Conservation (phyloP, 2,888 invertebrate species). For the Philereme transversata region DNA sequence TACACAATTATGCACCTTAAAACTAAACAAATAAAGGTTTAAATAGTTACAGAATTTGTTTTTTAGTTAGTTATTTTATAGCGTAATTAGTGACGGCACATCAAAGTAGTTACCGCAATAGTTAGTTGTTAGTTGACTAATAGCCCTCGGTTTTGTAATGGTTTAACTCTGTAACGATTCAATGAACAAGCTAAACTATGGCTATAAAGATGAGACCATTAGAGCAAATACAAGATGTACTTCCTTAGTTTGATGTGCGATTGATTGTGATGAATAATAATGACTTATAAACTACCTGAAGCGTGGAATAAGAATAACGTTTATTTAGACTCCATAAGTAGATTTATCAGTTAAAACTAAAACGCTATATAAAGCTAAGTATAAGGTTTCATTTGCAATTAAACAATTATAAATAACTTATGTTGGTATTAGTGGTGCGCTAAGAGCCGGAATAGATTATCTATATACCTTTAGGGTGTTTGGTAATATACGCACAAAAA, state of each 20-base stretch:
- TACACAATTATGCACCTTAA: constrained; percentile 4
- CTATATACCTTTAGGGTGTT: too few relatives aligned
- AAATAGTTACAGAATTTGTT: not conserved
- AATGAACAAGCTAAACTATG: constrained; percentile 8
- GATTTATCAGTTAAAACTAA: too few relatives aligned
- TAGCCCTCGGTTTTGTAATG: constrained; percentile 32
- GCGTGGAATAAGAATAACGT: too few relatives aligned
- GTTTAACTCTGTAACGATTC: constrained; percentile 22
- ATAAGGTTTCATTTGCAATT: too few relatives aligned
- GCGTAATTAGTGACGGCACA: constrained; percentile 36
- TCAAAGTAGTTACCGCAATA: constrained; percentile 34
- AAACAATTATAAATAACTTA: too few relatives aligned
- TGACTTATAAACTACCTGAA: too few relatives aligned
- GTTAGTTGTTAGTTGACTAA: constrained; percentile 32
- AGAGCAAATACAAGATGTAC: not conserved
- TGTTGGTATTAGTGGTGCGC: too few relatives aligned
- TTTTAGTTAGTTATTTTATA: constrained; percentile 21
- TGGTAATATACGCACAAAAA: too few relatives aligned
- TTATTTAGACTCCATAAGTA: too few relatives aligned
- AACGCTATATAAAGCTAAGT: too few relatives aligned
- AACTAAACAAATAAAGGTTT: not conserved
- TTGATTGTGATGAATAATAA: not conserved
- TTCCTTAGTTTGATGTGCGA: not conserved
- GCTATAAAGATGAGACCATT: constrained; percentile 1
- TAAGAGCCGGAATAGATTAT: too few relatives aligned